These are phyloP conservation scores for Stegophylla sp. DNA, from an alignment of 2,888 invertebrate species.

Conservation along the genomic window DNA sequence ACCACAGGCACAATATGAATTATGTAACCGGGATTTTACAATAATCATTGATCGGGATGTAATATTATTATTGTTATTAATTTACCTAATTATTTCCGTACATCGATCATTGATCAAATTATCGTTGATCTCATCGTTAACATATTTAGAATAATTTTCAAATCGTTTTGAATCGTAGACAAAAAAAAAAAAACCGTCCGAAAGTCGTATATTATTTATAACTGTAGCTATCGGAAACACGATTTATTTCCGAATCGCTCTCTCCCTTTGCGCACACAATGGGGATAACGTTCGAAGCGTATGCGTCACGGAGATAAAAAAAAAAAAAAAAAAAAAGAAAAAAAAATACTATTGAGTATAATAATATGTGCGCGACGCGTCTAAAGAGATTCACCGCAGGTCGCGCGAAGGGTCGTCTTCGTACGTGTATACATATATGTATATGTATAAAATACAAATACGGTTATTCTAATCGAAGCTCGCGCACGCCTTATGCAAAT, in stretches of 20 bases:
- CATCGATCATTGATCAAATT: too few relatives aligned
- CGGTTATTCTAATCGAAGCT: slow-evolving; percentile 53
- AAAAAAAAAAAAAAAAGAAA: slow-evolving; percentile 11
- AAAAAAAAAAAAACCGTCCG: too few relatives aligned
- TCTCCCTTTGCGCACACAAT: neutral
- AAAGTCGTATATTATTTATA: too few relatives aligned
- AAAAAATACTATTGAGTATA: neutral
- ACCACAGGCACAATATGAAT: too few relatives aligned
- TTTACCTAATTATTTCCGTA: too few relatives aligned
- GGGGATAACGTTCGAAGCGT: slow-evolving; percentile 29
- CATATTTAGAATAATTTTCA: too few relatives aligned
- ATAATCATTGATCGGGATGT: too few relatives aligned
- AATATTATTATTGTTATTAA: too few relatives aligned
- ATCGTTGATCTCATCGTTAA: too few relatives aligned
- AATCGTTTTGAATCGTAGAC: too few relatives aligned
- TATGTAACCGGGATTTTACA: too few relatives aligned
- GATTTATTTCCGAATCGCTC: slow-evolving; percentile 36
- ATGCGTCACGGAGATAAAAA: slow-evolving; percentile 57
- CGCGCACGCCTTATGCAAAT: slow-evolving; percentile 51
- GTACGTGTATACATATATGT: neutral
- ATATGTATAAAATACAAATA: slow-evolving; percentile 53
- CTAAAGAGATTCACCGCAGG: slow-evolving; percentile 44
- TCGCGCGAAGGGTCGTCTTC: slow-evolving; percentile 24
- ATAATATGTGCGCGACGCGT: neutral
- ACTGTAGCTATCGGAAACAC: neutral